Evolutionary conservation across 1,140 invertebrate genomes (phyloP), one percentile per base, ranked within the genome.

Genomic region (Musca domestica): DNA sequence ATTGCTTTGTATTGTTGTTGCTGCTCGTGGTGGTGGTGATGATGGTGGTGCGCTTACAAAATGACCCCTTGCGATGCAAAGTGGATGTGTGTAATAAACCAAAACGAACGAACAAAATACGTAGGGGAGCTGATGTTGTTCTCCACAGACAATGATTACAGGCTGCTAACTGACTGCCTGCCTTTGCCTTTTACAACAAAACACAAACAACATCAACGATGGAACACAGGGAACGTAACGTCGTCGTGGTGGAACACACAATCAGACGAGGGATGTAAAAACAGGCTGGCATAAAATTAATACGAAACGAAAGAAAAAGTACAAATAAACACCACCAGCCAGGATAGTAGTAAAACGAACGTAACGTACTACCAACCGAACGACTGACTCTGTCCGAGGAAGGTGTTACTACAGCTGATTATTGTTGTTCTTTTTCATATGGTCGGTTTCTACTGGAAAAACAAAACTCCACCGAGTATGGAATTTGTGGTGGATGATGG

Each of bases 371-470:
- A 30, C 27, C 27, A 12, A 41, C 34, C 34, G 34, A 41, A 5
- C 34, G 34, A 41, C 4, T 12, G 34, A 41, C 12, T n/a, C n/a
- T n/a, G n/a, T n/a, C n/a, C n/a, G n/a, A n/a, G 34, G 54, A 34
- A 61, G 27, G 56, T 61, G 56, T 9, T 51, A 51, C 34, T 61
- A 61, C 56, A 61, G 56, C 56, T 61, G 56, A 61, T 61, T 61
- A 15, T 58, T 58, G 54, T 58, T 56, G 25, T 58, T n/a, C 10
- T 61, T 61, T 41, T 61, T 61, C 56, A 34, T 61, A 41, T 41
- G 27, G 27, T 30, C 27, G 27, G 27, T 30, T 30, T 9, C 3
- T 3, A 30, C 27, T 30, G 27, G 9, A 9, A 41, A 41, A 41
- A 41, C 34, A 41, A 41, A 41, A 30, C 10, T 41, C 12, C 34